Evolutionary conservation across 2,888 invertebrate species (phyloP).

Genomic region (Leptodirus hochenwartii): DNA sequence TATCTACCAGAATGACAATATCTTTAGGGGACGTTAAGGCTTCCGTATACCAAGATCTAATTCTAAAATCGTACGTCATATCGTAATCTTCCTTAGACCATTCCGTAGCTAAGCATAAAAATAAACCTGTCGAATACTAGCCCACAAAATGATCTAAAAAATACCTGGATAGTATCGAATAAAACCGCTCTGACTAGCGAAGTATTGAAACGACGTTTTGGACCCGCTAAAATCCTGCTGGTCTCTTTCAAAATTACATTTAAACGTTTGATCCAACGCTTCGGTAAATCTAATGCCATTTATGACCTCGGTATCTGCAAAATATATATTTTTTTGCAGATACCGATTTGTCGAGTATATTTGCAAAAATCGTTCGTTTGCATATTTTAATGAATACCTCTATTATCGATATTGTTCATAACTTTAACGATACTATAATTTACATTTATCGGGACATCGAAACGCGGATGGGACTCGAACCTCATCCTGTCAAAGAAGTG

Average conservation of each 20-base stretch:
- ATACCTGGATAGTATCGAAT: conserved; percentile 90
- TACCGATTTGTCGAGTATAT: neutral
- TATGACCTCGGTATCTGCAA: conserved; percentile 59
- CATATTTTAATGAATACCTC: conserved; percentile 35
- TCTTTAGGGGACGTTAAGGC: conserved; percentile 97
- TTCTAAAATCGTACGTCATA: conserved; percentile 82
- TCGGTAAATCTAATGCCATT: conserved; percentile 92
- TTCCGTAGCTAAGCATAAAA: conserved; percentile 38
- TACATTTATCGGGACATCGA: conserved; percentile 53
- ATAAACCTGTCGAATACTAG: conserved; percentile 7
- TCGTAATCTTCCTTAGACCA: conserved; percentile 35
- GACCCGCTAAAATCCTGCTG: too few species aligned
- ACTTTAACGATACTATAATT: conserved; percentile 78
- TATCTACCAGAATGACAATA: conserved; percentile 48
- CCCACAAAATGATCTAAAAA: conserved; percentile 2
- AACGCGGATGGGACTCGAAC: conserved; percentile 49
- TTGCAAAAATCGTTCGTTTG: neutral
- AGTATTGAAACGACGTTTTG: conserved; percentile 94
- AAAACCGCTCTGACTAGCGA: conserved; percentile 91
- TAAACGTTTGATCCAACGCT: conserved; percentile 75
- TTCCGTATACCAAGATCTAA: conserved; percentile 92
- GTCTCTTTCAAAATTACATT: conserved; percentile 65
- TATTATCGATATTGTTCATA: conserved; percentile 81
- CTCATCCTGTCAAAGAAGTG: conserved; percentile 28
- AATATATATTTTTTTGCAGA: conserved; percentile 3